phyloP scores from a whole-genome alignment of 2,113 vertebrate genomes.

The Phrynosoma blainvillii region DNA sequence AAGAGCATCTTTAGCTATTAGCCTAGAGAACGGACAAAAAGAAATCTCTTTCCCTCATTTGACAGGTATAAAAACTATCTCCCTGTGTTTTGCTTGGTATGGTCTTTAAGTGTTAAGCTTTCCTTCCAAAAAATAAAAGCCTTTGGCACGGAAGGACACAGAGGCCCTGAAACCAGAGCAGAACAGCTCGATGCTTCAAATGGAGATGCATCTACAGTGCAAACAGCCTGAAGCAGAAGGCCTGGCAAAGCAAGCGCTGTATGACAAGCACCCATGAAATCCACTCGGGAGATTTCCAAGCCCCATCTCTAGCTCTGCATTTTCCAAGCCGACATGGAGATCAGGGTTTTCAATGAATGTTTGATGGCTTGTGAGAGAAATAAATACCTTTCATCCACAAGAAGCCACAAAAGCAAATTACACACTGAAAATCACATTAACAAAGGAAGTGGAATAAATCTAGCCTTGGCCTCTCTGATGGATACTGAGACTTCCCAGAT shows the following conservation, averaged over 20 bases:
- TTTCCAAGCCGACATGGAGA: background rate
- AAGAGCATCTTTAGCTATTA: background rate
- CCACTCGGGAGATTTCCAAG: background rate
- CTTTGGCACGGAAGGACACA: background rate
- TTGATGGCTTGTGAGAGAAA: background rate
- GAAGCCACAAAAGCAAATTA: conserved; percentile 4
- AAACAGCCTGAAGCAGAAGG: background rate
- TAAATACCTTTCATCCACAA: background rate
- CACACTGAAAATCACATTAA: background rate
- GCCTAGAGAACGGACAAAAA: background rate
- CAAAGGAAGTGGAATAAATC: background rate
- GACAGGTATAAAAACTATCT: background rate
- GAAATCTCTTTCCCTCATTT: background rate
- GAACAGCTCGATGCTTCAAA: background rate
- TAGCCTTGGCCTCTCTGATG: background rate
- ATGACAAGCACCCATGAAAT: background rate
- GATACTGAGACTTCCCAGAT: background rate
- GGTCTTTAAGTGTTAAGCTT: background rate
- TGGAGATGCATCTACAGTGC: background rate
- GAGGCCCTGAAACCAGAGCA: background rate
- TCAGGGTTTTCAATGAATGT: background rate
- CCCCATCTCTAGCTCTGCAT: background rate
- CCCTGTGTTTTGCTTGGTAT: too few species aligned
- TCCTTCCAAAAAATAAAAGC: background rate
- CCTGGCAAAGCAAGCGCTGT: background rate